Percentiles rank a stretch among this genome's conserved stretches.
Evolutionary conservation across 92 coral and sea anemone genomes (phyloP).

Genomic region (Zoanthus solanderi): DNA sequence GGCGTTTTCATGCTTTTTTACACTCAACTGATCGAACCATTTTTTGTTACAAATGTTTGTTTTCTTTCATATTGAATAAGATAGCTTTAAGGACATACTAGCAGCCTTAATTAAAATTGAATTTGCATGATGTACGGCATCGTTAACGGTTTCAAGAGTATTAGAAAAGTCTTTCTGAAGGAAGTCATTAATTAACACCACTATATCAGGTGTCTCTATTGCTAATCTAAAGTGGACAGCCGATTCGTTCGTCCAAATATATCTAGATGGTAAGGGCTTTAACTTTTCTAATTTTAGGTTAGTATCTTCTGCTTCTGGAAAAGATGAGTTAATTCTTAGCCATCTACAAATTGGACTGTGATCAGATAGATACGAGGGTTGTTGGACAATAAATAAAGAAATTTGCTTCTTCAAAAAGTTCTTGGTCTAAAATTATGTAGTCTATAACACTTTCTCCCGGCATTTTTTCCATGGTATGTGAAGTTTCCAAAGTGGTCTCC

Average conservation of each 20-base stretch:
- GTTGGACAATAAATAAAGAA: constrained; percentile 33
- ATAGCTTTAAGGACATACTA: constrained; percentile 18
- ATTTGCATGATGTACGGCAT: constrained; percentile 11
- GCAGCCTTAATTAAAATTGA: constrained; percentile 1
- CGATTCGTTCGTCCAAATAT: constrained; percentile 12
- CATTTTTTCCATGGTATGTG: constrained; percentile 60
- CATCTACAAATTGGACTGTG: constrained; percentile 22
- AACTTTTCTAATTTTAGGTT: background rate
- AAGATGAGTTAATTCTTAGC: constrained; percentile 6
- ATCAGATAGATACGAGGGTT: constrained; percentile 36
- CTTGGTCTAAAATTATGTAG: constrained; percentile 42
- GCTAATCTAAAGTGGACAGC: background rate
- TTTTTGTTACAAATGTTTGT: constrained; percentile 10
- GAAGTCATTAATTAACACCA: background rate
- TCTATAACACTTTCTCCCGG: constrained; percentile 64
- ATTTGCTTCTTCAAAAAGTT: constrained; percentile 10
- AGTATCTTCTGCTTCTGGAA: background rate
- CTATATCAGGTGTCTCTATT: background rate
- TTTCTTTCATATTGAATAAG: background rate
- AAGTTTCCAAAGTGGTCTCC: constrained; percentile 56
- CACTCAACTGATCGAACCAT: constrained; percentile 34
- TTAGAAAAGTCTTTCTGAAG: constrained; percentile 1
- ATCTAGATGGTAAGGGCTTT: background rate
- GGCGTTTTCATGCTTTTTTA: background rate
- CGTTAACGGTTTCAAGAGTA: background rate